phyloP scores from a whole-genome alignment of 2,113 vertebrate species.

The Isichthys henryi region DNA sequence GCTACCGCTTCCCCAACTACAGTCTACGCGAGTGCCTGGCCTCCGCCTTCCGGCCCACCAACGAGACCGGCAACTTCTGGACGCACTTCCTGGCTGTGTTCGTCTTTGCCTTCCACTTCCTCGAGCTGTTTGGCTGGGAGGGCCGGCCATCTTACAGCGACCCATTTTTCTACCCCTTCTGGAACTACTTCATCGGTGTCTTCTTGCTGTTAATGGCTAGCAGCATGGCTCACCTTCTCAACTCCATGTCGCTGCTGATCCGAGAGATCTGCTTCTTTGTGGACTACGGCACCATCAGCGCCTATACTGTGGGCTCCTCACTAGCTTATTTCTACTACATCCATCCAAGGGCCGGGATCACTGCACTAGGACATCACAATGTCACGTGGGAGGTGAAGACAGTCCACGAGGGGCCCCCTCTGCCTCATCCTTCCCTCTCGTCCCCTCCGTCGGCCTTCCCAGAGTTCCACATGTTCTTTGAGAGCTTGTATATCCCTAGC shows the following conservation, averaged over 20 bases:
- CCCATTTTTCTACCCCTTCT: conserved; percentile 65
- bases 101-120: conserved; percentile 55
- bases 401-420: background rate
- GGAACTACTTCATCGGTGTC: conserved; percentile 67
- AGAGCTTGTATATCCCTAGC: conserved; percentile 57
- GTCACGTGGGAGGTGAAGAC: conserved; percentile 1
- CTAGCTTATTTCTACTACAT: conserved; percentile 68
- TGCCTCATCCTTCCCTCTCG: background rate
- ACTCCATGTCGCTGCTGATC: conserved; percentile 65
- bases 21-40: conserved; percentile 62
- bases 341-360: conserved; percentile 51
- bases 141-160: background rate
- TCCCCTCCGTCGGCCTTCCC: background rate
- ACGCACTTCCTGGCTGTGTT: conserved; percentile 69
- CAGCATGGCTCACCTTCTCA: conserved; percentile 69
- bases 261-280: conserved; percentile 68
- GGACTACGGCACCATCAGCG: conserved; percentile 68
- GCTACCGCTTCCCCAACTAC: conserved; percentile 67
- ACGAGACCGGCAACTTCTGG: conserved; percentile 72
- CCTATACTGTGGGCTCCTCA: conserved; percentile 64
- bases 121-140: conserved; percentile 57
- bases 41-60: conserved; percentile 65
- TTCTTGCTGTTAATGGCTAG: conserved; percentile 62
- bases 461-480: conserved; percentile 45
- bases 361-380: conserved; percentile 27